A percentile compares a stretch with the other conserved stretches of the same genome.
phyloP scores from a whole-genome alignment of 2,113 vertebrate species.

The Calonectris borealis region DNA sequence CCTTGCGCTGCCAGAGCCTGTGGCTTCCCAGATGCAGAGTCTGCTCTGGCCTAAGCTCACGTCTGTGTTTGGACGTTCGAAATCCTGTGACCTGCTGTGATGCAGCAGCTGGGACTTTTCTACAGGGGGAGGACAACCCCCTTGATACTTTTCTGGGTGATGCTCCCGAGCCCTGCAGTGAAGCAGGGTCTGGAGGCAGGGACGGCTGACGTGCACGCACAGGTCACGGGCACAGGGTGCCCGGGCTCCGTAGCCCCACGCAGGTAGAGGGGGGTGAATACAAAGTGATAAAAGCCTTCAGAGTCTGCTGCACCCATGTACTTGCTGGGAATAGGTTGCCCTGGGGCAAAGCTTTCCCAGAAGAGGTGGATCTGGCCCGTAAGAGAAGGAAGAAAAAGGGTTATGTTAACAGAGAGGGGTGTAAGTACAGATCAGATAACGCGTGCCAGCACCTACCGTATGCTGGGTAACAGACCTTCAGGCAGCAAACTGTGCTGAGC shows the following conservation, averaged over 20 bases:
- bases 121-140: neutral
- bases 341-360: neutral
- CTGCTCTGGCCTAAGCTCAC: neutral
- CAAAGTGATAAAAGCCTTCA: neutral
- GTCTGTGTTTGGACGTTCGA: fast-evolving
- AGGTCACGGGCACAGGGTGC: neutral
- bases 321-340: neutral
- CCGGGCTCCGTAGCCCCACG: neutral
- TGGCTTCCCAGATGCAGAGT: neutral
- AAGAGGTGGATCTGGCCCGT: neutral
- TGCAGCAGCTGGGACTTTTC: neutral
- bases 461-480: slow-evolving; percentile 85
- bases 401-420: neutral
- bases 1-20: neutral
- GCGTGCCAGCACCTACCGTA: slow-evolving; percentile 71
- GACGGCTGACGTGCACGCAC: neutral
- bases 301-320: neutral
- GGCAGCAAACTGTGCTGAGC: slow-evolving; percentile 85
- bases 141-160: no score
- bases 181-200: neutral
- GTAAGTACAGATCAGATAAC: neutral
- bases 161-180: neutral
- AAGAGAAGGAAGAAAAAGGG: neutral
- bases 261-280: neutral
- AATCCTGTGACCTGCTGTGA: neutral